Base-by-base conservation (phyloP, 2,113 vertebrate genomes). In the Microcebus tavaratra region DNA sequence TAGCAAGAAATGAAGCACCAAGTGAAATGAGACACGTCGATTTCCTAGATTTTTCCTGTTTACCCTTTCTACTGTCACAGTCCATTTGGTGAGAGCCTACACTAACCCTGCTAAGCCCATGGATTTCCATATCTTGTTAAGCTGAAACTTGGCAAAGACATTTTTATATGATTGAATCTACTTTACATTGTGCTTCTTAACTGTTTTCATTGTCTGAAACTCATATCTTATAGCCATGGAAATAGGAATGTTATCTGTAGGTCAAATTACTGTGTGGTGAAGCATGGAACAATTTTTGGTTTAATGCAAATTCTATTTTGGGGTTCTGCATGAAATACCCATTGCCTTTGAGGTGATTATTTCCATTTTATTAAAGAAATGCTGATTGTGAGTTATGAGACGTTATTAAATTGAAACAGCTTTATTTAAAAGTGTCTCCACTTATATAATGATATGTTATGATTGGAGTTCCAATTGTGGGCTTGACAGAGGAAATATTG, bases 321-420 rank as follows among this genome's bases (percentile, higher is more conserved):
- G 81, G 48, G 72, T 94, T 95, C 59, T 61, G 65, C 36, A 73
- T 85, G 39, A 97, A 96, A 75, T 91, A 93, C 6, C n/a, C 72
- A 96, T 97, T 97, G 95, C 87, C 82, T 97, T 85, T 96, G 72
- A 97, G 92, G 80, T 96, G 34, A 83, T 98, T 98, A 96, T 97
- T 98, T 98, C 95, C 87, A 70, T 98, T 98, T 98, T 97, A 98
- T 98, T 98, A 96, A 98, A 96, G 83, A 96, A 97, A 93, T 96
- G 72, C 65, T 98, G 95, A 97, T 98, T 98, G 88, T 85, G 89
- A 97, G 79, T 97, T 98, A 96, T 96, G 53, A 97, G 55, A 95
- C 96, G 48, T 91, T 97, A 36, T 97, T 96, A 98, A 98, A 97
- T 94, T 96, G 80, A 98, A 98, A 98, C 55, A 95, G 65, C 59